These are phyloP conservation scores for Drosophila merina DNA, from an alignment of 2,888 invertebrate genomes.

Conservation along the genomic window DNA sequence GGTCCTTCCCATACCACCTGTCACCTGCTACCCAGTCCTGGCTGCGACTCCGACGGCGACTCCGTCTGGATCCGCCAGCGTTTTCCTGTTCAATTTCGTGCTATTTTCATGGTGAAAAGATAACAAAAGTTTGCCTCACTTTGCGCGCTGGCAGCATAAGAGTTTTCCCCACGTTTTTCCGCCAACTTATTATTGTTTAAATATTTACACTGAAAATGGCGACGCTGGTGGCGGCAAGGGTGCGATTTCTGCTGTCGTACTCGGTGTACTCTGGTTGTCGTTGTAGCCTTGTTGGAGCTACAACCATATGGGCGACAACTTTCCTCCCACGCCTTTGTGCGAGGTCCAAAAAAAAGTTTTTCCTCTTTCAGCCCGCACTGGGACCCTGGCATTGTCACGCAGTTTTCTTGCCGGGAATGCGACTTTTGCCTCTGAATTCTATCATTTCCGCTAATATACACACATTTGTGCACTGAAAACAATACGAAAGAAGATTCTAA, in stretches of 20 bases:
- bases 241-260: slow-evolving; percentile 37
- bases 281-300: slow-evolving; percentile 16
- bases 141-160: slow-evolving; percentile 57
- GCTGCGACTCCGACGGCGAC: not conserved
- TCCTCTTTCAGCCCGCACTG: slow-evolving; percentile 18
- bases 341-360: slow-evolving; percentile 57
- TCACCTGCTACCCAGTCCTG: slow-evolving; percentile 15
- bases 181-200: slow-evolving; percentile 80
- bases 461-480: slow-evolving; percentile 47
- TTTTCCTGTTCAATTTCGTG: slow-evolving; percentile 58
- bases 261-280: slow-evolving; percentile 16
- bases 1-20: slow-evolving; percentile 34
- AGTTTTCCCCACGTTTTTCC: slow-evolving; percentile 73
- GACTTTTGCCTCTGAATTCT: slow-evolving; percentile 35
- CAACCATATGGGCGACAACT: slow-evolving; percentile 66
- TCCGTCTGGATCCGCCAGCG: slow-evolving; percentile 14
- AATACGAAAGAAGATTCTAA: not conserved
- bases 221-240: slow-evolving; percentile 17
- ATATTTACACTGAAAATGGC: slow-evolving; percentile 71
- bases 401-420: slow-evolving; percentile 54
- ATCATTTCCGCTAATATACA: slow-evolving; percentile 51
- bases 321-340: slow-evolving; percentile 4
- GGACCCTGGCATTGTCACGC: slow-evolving; percentile 72
- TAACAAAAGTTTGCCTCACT: slow-evolving; percentile 72
- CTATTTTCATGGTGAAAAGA: slow-evolving; percentile 72